phyloP scores from a whole-genome alignment of 2,888 invertebrate genomes.

The Choreutis nemorana region DNA sequence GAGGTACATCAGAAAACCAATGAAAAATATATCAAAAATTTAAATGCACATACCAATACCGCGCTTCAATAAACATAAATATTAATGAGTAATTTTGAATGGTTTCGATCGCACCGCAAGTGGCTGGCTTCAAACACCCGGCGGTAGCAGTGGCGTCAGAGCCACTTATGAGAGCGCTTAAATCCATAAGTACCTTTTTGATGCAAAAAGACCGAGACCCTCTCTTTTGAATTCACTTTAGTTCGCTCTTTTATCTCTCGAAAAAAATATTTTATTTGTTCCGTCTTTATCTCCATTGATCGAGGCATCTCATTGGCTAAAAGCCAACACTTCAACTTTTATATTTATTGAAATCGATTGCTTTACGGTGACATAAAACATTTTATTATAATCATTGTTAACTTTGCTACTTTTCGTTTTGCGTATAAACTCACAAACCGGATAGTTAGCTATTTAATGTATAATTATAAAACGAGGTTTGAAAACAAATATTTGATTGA shows the following conservation, averaged over 20 bases:
- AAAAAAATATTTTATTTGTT: constrained; percentile 42
- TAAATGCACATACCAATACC: too few species aligned
- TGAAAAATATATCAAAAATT: too few species aligned
- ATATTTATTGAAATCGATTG: constrained; percentile 50
- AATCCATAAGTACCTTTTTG: constrained; percentile 39
- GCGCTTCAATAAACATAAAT: too few species aligned
- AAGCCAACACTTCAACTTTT: constrained; percentile 49
- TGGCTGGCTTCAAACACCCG: too few species aligned
- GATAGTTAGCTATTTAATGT: neutral
- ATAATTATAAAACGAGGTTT: neutral
- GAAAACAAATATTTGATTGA: too few species aligned
- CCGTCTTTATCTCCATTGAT: constrained; percentile 30
- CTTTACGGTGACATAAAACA: constrained; percentile 48
- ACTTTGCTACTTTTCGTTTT: constrained; percentile 2
- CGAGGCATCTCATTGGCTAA: constrained; percentile 43
- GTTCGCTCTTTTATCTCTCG: constrained; percentile 44
- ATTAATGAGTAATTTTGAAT: too few species aligned
- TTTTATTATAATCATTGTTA: too few species aligned
- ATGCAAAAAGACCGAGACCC: constrained; percentile 41
- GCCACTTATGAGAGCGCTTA: constrained; percentile 34
- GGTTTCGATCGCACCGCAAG: too few species aligned
- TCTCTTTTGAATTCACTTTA: constrained; percentile 40
- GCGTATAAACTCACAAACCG: neutral
- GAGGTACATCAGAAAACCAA: too few species aligned
- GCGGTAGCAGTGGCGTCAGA: too few species aligned